Percentiles rank a stretch among this genome's conserved stretches.
phyloP scores from a whole-genome alignment of 2,113 vertebrate species.

The Oncorhynchus tshawytscha region DNA sequence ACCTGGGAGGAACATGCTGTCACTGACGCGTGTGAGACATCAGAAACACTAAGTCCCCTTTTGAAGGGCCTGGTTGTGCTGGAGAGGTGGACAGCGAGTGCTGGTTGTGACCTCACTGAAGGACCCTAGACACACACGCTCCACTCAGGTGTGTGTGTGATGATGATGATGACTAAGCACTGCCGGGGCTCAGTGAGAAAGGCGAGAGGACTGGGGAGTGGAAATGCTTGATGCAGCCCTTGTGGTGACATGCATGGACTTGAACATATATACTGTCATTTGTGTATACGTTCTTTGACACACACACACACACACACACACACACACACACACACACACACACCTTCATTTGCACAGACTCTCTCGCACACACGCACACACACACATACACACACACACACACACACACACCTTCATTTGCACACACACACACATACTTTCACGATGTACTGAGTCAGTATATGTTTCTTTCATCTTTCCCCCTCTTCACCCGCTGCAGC shows the following conservation, averaged over 20 bases:
- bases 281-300: too few relatives aligned
- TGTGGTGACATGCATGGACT: background rate
- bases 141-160: background rate
- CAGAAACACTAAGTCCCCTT: background rate
- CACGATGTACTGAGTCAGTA: conserved; percentile 15
- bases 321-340: too few relatives aligned
- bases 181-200: too few relatives aligned
- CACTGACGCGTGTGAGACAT: background rate
- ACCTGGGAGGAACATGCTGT: background rate
- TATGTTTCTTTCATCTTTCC: background rate
- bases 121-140: background rate
- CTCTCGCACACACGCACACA: too few relatives aligned
- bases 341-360: too few relatives aligned
- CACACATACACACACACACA: background rate
- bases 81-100: background rate
- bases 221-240: background rate
- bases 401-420: too few relatives aligned
- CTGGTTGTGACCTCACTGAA: too few relatives aligned
- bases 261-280: too few relatives aligned
- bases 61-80: background rate
- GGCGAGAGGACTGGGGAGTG: background rate
- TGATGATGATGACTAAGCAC: background rate
- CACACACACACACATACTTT: background rate
- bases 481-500: conserved; percentile 21
- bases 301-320: too few relatives aligned